A percentile compares a stretch with the other conserved stretches of the same genome.
These are phyloP conservation scores for Apotomis betuletana DNA, from an alignment of 2,888 invertebrate genomes.

Conservation along the genomic window DNA sequence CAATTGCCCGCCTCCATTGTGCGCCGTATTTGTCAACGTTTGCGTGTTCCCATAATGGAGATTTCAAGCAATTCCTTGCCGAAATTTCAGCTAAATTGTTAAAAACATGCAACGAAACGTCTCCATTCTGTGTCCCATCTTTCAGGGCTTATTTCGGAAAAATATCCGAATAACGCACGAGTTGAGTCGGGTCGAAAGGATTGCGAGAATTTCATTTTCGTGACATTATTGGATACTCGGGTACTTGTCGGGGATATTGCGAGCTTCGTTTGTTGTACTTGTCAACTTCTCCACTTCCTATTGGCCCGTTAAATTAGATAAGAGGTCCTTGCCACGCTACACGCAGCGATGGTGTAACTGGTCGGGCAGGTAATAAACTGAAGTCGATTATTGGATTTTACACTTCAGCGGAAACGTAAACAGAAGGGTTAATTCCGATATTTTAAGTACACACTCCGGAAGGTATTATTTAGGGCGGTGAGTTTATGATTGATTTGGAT, in stretches of 20 bases:
- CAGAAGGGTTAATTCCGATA: no score
- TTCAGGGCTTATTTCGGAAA: conserved; percentile 22
- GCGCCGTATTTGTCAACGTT: conserved; percentile 27
- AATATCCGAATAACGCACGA: conserved; percentile 5
- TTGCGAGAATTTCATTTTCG: conserved; percentile 33
- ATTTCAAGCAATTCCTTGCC: conserved; percentile 19
- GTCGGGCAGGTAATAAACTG: neutral
- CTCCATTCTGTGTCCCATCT: conserved; percentile 1
- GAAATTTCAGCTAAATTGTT: conserved; percentile 10
- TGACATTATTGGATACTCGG: conserved; percentile 39
- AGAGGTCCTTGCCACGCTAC: conserved; percentile 44
- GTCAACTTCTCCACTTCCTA: conserved; percentile 52
- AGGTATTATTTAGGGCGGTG: no score
- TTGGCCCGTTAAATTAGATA: conserved; percentile 49
- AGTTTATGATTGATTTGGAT: no score
- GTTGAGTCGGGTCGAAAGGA: conserved; percentile 24
- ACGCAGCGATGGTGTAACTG: conserved; percentile 19
- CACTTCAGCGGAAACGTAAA: conserved; percentile 4
- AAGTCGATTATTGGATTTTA: conserved; percentile 12
- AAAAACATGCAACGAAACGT: conserved; percentile 20
- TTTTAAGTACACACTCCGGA: no score
- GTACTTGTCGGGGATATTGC: conserved; percentile 38
- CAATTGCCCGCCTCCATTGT: conserved; percentile 34
- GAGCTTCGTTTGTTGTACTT: conserved; percentile 49
- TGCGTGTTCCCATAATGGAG: conserved; percentile 24